Percentiles rank a stretch among this genome's conserved stretches.
phyloP scores from a whole-genome alignment of 1,140 invertebrate species.

The Oncopodura yosiiana region DNA sequence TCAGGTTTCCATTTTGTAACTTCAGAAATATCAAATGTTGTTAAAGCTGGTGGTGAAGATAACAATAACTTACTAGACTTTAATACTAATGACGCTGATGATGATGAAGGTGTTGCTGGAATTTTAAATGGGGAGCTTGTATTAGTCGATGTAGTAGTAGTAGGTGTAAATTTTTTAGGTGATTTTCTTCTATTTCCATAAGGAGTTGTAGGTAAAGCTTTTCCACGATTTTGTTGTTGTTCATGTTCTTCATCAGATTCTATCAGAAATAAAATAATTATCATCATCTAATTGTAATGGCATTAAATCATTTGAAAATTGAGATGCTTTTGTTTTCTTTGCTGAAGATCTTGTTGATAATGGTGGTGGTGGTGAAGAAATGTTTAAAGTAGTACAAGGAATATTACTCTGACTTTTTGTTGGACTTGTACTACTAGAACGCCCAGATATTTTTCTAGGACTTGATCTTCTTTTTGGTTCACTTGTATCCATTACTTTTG shows the following conservation, averaged over 20 bases:
- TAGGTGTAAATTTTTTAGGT: too few species aligned
- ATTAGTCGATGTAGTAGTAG: too few species aligned
- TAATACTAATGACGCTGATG: neutral
- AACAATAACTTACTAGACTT: neutral
- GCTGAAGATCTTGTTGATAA: constrained; percentile 4
- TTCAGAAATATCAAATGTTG: too few species aligned
- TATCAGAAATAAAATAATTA: constrained; percentile 13
- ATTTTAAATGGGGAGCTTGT: too few species aligned
- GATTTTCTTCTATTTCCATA: too few species aligned
- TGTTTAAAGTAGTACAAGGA: too few species aligned
- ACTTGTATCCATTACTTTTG: neutral
- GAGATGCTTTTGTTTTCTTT: neutral
- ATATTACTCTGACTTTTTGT: too few species aligned
- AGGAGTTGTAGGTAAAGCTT: too few species aligned
- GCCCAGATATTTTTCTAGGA: neutral
- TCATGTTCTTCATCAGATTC: constrained; percentile 4
- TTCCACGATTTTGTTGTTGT: too few species aligned
- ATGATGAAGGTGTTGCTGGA: neutral
- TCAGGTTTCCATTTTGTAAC: too few species aligned
- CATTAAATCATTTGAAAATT: neutral
- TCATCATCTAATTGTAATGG: neutral
- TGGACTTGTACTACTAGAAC: neutral
- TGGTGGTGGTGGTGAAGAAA: neutral
- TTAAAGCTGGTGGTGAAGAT: too few species aligned
- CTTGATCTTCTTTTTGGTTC: neutral